A percentile compares a stretch with the other conserved stretches of the same genome.
These are phyloP conservation scores for Etheostoma perlongum DNA, from an alignment of 2,797 vertebrate genomes.

Conservation along the genomic window DNA sequence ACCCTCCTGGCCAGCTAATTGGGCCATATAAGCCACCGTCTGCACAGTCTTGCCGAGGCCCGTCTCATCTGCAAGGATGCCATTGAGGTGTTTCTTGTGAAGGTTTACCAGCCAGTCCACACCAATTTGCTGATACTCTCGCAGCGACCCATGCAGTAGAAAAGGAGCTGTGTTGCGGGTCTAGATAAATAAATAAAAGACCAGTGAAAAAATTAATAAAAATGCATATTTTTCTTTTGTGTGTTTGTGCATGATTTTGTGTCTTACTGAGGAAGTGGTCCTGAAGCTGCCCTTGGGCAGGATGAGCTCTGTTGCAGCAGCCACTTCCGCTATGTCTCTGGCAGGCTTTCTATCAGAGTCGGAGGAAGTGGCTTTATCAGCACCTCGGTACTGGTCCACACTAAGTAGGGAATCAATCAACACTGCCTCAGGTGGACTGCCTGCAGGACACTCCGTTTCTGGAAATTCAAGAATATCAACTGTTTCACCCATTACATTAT, in stretches of 20 bases:
- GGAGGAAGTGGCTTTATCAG: slow-evolving; percentile 82
- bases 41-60: slow-evolving; percentile 95
- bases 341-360: slow-evolving; percentile 82
- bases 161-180: slow-evolving; percentile 79
- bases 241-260: neutral
- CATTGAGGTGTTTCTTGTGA: slow-evolving; percentile 92
- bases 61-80: slow-evolving; percentile 93
- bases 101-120: slow-evolving; percentile 93
- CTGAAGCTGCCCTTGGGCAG: slow-evolving; percentile 92
- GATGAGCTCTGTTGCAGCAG: slow-evolving; percentile 90
- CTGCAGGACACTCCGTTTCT: slow-evolving; percentile 82
- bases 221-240: neutral
- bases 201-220: neutral
- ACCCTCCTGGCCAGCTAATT: slow-evolving; percentile 93
- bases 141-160: slow-evolving; percentile 89
- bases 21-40: slow-evolving; percentile 93
- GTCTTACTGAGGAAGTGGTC: slow-evolving; percentile 82
- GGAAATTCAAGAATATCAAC: slow-evolving; percentile 29
- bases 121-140: slow-evolving; percentile 94
- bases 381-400: slow-evolving; percentile 88
- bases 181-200: slow-evolving; percentile 58
- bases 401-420: slow-evolving; percentile 92
- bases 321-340: slow-evolving; percentile 92
- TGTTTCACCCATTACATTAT: neutral
- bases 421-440: slow-evolving; percentile 86